phyloP scores from a whole-genome alignment of 2,797 vertebrate genomes.

The Pseudochromis fuscus region DNA sequence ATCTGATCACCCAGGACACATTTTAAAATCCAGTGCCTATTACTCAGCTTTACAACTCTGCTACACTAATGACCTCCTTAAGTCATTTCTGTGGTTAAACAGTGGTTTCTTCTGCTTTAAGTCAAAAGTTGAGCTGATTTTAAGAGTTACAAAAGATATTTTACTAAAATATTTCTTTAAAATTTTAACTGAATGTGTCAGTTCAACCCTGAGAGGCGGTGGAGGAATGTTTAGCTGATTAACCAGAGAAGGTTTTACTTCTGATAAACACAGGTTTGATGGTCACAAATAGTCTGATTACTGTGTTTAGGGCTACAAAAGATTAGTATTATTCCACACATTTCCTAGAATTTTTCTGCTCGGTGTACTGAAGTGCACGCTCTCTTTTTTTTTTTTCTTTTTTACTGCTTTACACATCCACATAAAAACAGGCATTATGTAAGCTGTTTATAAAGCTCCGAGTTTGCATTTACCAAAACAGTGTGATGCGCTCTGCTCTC shows the following conservation, averaged over 20 bases:
- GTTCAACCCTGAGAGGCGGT: conserved; percentile 32
- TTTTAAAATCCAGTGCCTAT: too few relatives aligned
- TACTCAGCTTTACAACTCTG: conserved; percentile 16
- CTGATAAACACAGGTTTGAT: conserved; percentile 65
- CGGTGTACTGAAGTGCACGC: conserved; percentile 24
- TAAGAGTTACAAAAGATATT: neutral
- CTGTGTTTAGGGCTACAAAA: conserved; percentile 66
- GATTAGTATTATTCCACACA: conserved; percentile 59
- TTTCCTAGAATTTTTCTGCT: conserved; percentile 36
- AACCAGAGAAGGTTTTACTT: conserved; percentile 59
- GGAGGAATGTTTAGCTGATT: conserved; percentile 58
- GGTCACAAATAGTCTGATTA: conserved; percentile 28
- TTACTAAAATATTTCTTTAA: conserved; percentile 4
- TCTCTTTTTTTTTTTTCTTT: conserved; percentile 22
- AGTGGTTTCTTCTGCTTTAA: conserved; percentile 13
- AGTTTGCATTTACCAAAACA: conserved; percentile 23
- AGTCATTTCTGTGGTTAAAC: neutral
- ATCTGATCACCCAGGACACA: too few relatives aligned
- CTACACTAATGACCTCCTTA: conserved; percentile 1
- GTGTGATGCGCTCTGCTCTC: conserved; percentile 4
- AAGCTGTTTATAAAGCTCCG: conserved; percentile 25
- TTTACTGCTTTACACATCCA: conserved; percentile 25
- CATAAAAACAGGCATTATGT: conserved; percentile 22
- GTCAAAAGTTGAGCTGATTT: too few relatives aligned
- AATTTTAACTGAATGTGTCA: conserved; percentile 1